Evolutionary conservation across 2,888 invertebrate genomes (phyloP).

Genomic region (Xiphydria camelus): DNA sequence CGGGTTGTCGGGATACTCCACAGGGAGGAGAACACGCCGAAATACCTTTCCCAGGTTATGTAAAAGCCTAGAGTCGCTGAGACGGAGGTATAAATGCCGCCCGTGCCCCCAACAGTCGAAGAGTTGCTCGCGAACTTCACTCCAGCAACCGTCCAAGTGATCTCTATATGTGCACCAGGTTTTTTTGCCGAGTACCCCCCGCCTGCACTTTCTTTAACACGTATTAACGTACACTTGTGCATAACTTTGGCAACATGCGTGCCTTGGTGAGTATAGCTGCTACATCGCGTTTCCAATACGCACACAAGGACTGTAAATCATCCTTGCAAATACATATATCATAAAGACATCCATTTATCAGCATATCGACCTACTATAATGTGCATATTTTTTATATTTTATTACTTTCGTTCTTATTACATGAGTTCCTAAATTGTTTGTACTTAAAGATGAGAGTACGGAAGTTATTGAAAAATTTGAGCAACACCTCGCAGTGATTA

Average conservation of each 20-base stretch:
- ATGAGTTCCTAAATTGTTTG: too few relatives aligned
- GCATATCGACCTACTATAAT: too few relatives aligned
- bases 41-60: constrained; percentile 57
- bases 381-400: too few relatives aligned
- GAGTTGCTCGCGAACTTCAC: constrained; percentile 55
- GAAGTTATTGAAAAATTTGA: too few relatives aligned
- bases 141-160: constrained; percentile 43
- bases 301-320: too few relatives aligned
- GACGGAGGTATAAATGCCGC: constrained; percentile 54
- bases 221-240: too few relatives aligned
- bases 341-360: too few relatives aligned
- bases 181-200: background rate
- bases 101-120: constrained; percentile 48
- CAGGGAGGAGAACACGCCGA: constrained; percentile 31
- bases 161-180: constrained; percentile 5
- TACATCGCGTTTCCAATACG: too few relatives aligned
- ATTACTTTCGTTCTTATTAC: too few relatives aligned
- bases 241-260: constrained; percentile 37
- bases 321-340: too few relatives aligned
- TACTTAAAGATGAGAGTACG: too few relatives aligned
- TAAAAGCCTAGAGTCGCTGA: constrained; percentile 45
- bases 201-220: constrained; percentile 12
- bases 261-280: constrained; percentile 39
- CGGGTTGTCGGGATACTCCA: constrained; percentile 18
- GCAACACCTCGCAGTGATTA: too few relatives aligned